Percentiles rank a stretch among this genome's conserved stretches.
phyloP scores from a whole-genome alignment of 2,113 vertebrate genomes.

The Pygoscelis adeliae region DNA sequence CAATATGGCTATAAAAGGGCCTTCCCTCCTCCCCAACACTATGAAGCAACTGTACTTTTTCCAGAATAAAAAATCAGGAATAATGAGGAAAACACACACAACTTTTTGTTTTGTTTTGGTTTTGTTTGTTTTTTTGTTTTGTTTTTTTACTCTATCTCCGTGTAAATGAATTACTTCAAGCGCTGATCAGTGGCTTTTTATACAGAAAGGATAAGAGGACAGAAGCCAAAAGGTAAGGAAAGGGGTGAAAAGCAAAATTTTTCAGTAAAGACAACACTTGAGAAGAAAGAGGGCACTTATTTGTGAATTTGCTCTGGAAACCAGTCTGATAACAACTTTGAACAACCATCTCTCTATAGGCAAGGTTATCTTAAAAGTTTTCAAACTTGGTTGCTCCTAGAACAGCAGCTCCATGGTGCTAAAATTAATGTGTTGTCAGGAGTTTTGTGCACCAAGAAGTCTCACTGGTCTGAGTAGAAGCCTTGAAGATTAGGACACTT shows the following conservation, averaged over 20 bases:
- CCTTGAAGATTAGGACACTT: background rate
- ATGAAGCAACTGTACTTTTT: background rate
- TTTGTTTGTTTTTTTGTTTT: background rate
- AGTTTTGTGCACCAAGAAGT: background rate
- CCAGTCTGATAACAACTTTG: background rate
- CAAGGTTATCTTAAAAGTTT: background rate
- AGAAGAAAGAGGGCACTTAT: background rate
- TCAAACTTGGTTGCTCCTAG: background rate
- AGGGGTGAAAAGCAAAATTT: background rate
- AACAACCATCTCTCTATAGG: background rate
- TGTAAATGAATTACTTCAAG: background rate
- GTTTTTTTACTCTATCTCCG: background rate
- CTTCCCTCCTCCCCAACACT: background rate
- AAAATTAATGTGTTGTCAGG: background rate
- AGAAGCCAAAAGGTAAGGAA: background rate
- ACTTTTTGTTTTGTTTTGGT: background rate
- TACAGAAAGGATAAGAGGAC: background rate
- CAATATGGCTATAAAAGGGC: background rate
- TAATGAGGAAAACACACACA: background rate
- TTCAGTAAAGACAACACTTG: background rate
- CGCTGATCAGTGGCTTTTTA: background rate
- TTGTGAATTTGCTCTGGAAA: background rate
- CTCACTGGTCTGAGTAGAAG: background rate
- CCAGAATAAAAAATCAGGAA: background rate
- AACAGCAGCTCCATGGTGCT: background rate